Conservation (phyloP, 2,888 invertebrate genomes). For the Horisme vitalbata region DNA sequence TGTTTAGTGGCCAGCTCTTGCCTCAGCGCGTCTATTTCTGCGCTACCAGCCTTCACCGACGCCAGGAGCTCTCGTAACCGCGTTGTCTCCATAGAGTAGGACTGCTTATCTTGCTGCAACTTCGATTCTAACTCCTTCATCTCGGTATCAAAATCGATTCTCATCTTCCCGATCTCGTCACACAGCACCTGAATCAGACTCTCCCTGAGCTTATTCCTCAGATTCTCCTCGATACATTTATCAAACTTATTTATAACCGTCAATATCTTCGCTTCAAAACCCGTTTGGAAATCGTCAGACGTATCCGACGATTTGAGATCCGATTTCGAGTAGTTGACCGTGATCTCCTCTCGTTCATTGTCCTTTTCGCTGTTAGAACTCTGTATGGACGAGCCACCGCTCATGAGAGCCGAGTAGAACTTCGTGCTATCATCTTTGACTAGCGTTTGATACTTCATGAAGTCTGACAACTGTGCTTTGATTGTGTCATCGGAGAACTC, state of each 20-base stretch:
- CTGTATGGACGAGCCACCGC: slow-evolving; percentile 62
- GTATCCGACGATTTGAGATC: slow-evolving; percentile 62
- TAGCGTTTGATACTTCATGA: slow-evolving; percentile 70
- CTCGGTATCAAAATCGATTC: slow-evolving; percentile 66
- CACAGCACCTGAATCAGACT: slow-evolving; percentile 81
- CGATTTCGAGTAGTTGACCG: slow-evolving; percentile 69
- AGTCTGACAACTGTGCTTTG: slow-evolving; percentile 72
- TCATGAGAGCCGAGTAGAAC: slow-evolving; percentile 71
- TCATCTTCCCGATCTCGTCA: slow-evolving; percentile 78
- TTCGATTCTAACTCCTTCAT: slow-evolving; percentile 67
- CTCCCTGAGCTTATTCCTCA: slow-evolving; percentile 74
- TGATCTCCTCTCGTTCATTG: slow-evolving; percentile 77
- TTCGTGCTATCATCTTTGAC: slow-evolving; percentile 72
- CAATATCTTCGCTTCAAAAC: slow-evolving; percentile 63
- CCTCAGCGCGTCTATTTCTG: slow-evolving; percentile 79
- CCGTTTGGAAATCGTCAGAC: slow-evolving; percentile 66
- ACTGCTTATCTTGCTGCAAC: slow-evolving; percentile 82
- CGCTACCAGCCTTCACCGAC: slow-evolving; percentile 82
- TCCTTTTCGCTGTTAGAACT: slow-evolving; percentile 75
- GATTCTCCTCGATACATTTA: slow-evolving; percentile 65
- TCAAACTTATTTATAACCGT: slow-evolving; percentile 62
- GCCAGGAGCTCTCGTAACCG: slow-evolving; percentile 79
- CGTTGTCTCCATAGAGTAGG: slow-evolving; percentile 78
- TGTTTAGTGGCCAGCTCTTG: slow-evolving; percentile 86
- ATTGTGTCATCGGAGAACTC: slow-evolving; percentile 67